These are phyloP conservation scores for Carterocephalus palaemon DNA, from an alignment of 2,888 invertebrate species.

Conservation along the genomic window DNA sequence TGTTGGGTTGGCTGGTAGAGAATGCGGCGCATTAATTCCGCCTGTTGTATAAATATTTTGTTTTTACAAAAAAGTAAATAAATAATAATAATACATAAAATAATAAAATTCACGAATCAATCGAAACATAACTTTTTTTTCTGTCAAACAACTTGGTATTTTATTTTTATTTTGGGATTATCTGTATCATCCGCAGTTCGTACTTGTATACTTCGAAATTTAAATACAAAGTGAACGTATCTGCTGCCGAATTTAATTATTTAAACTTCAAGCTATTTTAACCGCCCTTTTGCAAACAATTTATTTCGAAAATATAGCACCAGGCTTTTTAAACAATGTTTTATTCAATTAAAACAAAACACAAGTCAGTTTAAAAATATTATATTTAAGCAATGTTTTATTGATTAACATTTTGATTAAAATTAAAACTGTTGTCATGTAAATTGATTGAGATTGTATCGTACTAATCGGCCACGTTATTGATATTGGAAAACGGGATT, in stretches of 20 bases:
- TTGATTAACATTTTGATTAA: conserved; percentile 24
- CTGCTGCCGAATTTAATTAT: conserved; percentile 15
- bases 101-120: conserved; percentile 14
- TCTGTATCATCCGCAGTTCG: conserved; percentile 6
- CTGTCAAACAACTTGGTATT: conserved; percentile 12
- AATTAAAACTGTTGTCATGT: conserved; percentile 18
- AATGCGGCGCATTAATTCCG: too few species aligned
- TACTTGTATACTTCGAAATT: conserved; percentile 9
- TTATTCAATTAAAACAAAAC: too few species aligned
- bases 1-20: too few species aligned
- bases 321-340: too few species aligned
- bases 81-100: too few species aligned
- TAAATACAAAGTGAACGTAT: conserved; percentile 18
- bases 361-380: too few species aligned
- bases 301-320: conserved; percentile 16
- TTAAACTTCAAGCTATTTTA: conserved; percentile 24
- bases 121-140: conserved; percentile 18
- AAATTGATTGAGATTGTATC: conserved; percentile 17
- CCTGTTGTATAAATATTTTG: too few species aligned
- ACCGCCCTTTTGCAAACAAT: conserved; percentile 18
- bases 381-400: too few species aligned
- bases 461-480: conserved; percentile 16
- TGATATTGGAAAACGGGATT: conserved; percentile 9
- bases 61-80: too few species aligned
- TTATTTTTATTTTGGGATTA: conserved; percentile 13